Evolutionary conservation across 1,140 invertebrate species (phyloP).

Genomic region (Nasonia vitripennis): DNA sequence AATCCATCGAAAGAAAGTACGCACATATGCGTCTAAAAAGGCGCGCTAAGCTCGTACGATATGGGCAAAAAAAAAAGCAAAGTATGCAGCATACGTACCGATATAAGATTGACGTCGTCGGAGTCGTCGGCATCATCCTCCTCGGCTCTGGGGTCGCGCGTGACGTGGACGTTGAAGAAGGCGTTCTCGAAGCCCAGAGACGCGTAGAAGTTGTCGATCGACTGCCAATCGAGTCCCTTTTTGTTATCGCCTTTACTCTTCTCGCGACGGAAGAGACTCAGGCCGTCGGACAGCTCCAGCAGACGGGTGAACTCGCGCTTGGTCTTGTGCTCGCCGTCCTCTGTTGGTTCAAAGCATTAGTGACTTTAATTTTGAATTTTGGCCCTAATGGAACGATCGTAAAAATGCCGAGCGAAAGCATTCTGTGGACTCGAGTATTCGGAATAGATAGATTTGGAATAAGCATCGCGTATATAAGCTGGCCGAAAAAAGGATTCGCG

Average conservation of each 20-base stretch:
- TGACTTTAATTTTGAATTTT: too few relatives aligned
- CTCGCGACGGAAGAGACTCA: conserved; percentile 3
- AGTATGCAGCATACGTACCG: neutral
- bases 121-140: neutral
- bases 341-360: neutral
- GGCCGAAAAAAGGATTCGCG: too few relatives aligned
- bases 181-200: conserved; percentile 46
- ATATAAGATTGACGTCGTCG: conserved; percentile 47
- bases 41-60: too few relatives aligned
- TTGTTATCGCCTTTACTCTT: neutral
- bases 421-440: too few relatives aligned
- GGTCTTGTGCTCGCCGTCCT: conserved; percentile 4
- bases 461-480: too few relatives aligned
- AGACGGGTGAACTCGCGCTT: conserved; percentile 20
- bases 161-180: conserved; percentile 49
- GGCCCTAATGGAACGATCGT: too few relatives aligned
- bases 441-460: too few relatives aligned
- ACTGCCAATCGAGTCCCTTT: conserved; percentile 33
- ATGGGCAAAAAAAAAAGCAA: neutral
- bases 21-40: too few relatives aligned
- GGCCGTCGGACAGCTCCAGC: conserved; percentile 31
- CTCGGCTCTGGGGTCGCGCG: conserved; percentile 27
- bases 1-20: too few relatives aligned
- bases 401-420: too few relatives aligned
- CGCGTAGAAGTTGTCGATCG: conserved; percentile 37